Base-by-base conservation (phyloP, 2,888 invertebrate genomes). In the Chrysolina haemoptera region DNA sequence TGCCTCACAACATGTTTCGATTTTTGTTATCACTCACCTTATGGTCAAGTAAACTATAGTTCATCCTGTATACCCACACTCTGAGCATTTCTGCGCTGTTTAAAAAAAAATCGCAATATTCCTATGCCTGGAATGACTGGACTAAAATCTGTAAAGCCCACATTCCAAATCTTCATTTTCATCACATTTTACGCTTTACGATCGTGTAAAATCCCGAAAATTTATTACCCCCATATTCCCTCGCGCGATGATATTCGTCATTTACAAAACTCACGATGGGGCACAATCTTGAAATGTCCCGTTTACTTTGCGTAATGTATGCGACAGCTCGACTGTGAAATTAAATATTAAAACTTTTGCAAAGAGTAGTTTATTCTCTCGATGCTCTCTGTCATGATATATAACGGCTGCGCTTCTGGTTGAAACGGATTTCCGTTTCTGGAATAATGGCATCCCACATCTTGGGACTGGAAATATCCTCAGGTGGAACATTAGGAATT, bases 91-190 rank as follows among this genome's bases (percentile, higher is more conserved):
- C 8, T 35, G 8, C 8, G 6, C 9, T 43, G 14, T 43, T 43
- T 43, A 11, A 43, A 1, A 50, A 50, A 1, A 8, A 14, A 43
- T 5, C 14, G 2, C 43, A 43, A 1, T 12, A 59, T 35, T n/a
- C 2, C 4, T 10, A 35, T 59, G 35, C 22, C 27, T 78, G 78
- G 79, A 83, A 74, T 81, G 81, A 81, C 73, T 73, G 59, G 22
- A 35, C 59, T 59, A 59, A 81, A 82, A 83, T 82, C 83, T 84
- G 82, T 83, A 79, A 76, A 73, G 76, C 73, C 82, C 83, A 84
- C 84, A 83, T 83, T 84, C 84, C 83, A 84, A 83, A 82, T 79
- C 79, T 76, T 84, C 82, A 84, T 84, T 84, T 84, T 84, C 68
- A 62, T 74, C 74, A 67, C 71, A 74, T 74, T 74, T 74, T 68